Conservation (phyloP, 2,888 invertebrate species). For the Nymphalis c-album region DNA sequence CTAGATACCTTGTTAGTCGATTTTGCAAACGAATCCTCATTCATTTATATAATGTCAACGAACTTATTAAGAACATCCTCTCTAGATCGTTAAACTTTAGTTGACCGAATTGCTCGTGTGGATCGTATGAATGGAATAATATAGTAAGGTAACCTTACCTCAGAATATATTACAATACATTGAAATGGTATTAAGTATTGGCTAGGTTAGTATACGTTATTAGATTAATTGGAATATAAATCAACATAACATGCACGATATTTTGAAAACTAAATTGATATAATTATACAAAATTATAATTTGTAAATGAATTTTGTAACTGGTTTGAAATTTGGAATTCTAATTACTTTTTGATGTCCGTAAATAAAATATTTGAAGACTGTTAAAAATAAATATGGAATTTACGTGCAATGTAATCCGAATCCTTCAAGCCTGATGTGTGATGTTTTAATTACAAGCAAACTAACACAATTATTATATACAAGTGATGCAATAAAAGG, state of each 20-base stretch:
- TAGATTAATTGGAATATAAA: neutral
- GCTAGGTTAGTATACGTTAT: neutral
- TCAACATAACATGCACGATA: neutral
- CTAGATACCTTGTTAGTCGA: constrained; percentile 4
- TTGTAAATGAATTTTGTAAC: too few species aligned
- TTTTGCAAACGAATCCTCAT: constrained; percentile 19
- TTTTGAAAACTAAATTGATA: too few species aligned
- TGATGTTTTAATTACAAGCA: too few species aligned
- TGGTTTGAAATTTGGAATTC: too few species aligned
- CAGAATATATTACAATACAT: neutral
- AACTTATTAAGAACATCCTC: constrained; percentile 41
- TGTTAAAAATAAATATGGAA: too few species aligned
- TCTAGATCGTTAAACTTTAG: constrained; percentile 25
- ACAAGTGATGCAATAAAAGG: too few species aligned
- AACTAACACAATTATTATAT: too few species aligned
- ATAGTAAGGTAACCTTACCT: constrained; percentile 13
- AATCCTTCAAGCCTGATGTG: too few species aligned
- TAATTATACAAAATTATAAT: too few species aligned
- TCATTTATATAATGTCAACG: constrained; percentile 35
- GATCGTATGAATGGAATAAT: constrained; percentile 11
- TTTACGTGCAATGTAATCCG: too few species aligned
- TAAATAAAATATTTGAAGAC: too few species aligned
- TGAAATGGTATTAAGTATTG: neutral
- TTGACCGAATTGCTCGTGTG: constrained; percentile 8
- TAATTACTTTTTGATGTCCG: too few species aligned